Base-by-base conservation (phyloP, 1,140 invertebrate genomes). In the Brachionus sp. region DNA sequence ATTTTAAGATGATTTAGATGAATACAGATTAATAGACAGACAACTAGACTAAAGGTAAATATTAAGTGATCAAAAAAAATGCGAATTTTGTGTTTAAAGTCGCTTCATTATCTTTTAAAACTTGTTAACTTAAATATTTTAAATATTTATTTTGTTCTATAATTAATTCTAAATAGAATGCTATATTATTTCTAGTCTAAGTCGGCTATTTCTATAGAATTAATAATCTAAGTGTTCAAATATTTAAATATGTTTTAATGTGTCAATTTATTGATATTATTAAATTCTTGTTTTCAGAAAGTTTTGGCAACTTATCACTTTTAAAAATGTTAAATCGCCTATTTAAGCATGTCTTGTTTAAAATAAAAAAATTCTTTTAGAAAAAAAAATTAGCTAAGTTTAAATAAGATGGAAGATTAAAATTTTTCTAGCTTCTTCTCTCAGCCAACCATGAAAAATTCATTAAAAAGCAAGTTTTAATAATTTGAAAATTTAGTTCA, bases 141-240 rank as follows among this genome's bases (percentile, higher is more conserved):
- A 66, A 66, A 66, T 66, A 66, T 66, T 66, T 66, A 66, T 66
- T 66, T 33, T 64, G 29, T 66, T 66, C 25, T 29, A 66, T 66
- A 16, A 66, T 66, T 66, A 33, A 29, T 29, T 29, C 29, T 7
- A 16, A 6, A 64, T 25, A 29, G 10, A 35, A 66, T 66, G 25
- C 64, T 37, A 66, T 29, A 66, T n/a, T n/a, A n/a, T 66, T 66
- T 66, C 0, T 25, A 29, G 16, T 66, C 6, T 9, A 6, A 66
- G 29, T 66, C 25, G 33, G 64, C 16, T 0, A 23, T 66, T 66
- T 66, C 64, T 66, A 66, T 29, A 66, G 25, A 66, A n/a, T 66
- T 66, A 66, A 66, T 5, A 33, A 37, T 66, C 4, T 10, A 66
- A 66, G n/a, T 23, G 16, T 57, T 25, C 9, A 57, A 57, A 57